Percentiles rank a stretch among this genome's conserved stretches.
phyloP scores from a whole-genome alignment of 1,140 invertebrate species.

The Drosophila nikananu region DNA sequence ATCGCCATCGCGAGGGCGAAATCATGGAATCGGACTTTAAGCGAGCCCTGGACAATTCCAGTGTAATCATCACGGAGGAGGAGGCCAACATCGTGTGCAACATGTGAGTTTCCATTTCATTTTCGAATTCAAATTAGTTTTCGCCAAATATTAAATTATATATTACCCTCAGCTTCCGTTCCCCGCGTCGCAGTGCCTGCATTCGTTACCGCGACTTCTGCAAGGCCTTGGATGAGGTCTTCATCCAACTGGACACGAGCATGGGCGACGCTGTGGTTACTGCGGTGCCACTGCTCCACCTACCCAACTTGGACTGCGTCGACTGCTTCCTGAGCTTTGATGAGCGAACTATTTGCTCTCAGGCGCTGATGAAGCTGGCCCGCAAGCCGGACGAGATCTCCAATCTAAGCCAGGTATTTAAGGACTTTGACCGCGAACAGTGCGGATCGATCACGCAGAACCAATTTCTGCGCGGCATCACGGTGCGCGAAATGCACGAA shows the following conservation, averaged over 20 bases:
- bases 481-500: conserved; percentile 87
- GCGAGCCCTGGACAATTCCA: conserved; percentile 87
- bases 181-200: conserved; percentile 86
- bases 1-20: conserved; percentile 87
- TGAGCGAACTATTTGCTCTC: conserved; percentile 87
- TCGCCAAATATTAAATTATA: neutral
- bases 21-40: conserved; percentile 88
- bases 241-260: conserved; percentile 88
- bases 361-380: conserved; percentile 88
- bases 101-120: conserved; percentile 37
- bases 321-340: conserved; percentile 90
- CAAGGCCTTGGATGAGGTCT: conserved; percentile 88
- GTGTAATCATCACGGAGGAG: conserved; percentile 86
- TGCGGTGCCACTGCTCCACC: conserved; percentile 88
- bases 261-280: conserved; percentile 86
- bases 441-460: conserved; percentile 88
- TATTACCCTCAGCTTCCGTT: conserved; percentile 86
- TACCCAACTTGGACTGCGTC: conserved; percentile 87
- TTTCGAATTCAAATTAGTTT: neutral
- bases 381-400: conserved; percentile 88
- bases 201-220: conserved; percentile 89
- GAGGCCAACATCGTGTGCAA: conserved; percentile 65
- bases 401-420: conserved; percentile 85
- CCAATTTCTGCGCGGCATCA: conserved; percentile 88
- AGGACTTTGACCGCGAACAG: conserved; percentile 89